Evolutionary conservation across 2,888 invertebrate species (phyloP).

Genomic region (Prosopocoilus inquinatus): DNA sequence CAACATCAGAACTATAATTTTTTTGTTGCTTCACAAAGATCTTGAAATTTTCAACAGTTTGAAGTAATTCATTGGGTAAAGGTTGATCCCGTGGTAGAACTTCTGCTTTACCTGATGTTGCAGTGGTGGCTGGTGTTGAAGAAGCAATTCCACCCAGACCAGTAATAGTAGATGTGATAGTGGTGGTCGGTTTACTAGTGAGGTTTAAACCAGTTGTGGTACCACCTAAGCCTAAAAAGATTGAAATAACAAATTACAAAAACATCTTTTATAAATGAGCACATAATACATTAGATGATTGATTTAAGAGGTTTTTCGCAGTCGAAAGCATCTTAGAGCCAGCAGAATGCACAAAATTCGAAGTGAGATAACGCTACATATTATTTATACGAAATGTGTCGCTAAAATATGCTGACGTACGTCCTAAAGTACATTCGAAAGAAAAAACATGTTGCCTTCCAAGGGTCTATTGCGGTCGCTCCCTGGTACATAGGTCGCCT

Average conservation of each 20-base stretch:
- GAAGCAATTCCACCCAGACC: constrained; percentile 66
- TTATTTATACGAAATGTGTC: too few relatives aligned
- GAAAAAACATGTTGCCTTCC: too few relatives aligned
- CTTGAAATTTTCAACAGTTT: constrained; percentile 78
- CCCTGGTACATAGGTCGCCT: too few relatives aligned
- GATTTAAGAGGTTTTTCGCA: too few relatives aligned
- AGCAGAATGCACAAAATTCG: too few relatives aligned
- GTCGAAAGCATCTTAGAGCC: too few relatives aligned
- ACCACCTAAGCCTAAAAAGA: constrained; percentile 21
- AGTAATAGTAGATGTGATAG: constrained; percentile 55
- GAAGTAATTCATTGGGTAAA: constrained; percentile 74
- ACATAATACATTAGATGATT: constrained; percentile 14
- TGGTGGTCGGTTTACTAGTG: constrained; percentile 21
- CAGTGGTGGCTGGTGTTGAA: constrained; percentile 41
- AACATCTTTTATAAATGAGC: too few relatives aligned
- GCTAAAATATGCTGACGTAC: too few relatives aligned
- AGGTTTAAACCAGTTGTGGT: constrained; percentile 18
- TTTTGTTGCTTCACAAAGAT: constrained; percentile 85
- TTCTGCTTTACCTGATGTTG: constrained; percentile 46
- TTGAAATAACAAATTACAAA: too few relatives aligned
- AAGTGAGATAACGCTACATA: too few relatives aligned
- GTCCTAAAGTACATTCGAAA: too few relatives aligned
- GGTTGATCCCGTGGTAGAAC: constrained; percentile 62
- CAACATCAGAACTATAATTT: constrained; percentile 75
- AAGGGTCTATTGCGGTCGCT: too few relatives aligned